Conservation (phyloP, 2,113 vertebrate genomes). For the Osmerus mordax region DNA sequence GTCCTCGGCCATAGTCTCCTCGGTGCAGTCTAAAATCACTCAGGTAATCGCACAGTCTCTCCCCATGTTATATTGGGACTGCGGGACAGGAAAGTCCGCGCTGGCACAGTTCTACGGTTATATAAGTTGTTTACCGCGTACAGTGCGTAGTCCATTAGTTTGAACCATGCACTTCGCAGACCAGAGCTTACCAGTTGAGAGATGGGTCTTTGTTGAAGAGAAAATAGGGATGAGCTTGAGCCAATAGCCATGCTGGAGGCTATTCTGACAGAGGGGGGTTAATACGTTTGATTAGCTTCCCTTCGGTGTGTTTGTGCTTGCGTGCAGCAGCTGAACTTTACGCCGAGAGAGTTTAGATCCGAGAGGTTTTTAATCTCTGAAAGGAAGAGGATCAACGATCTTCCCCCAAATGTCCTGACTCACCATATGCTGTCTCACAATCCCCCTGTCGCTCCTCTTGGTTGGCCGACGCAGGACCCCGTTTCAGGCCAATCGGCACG, state of each 20-base stretch:
- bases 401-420: not conserved
- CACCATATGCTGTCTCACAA: not conserved
- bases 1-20: slow-evolving; percentile 91
- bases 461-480: not conserved
- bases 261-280: too few relatives aligned
- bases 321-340: not conserved
- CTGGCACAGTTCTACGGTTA: not conserved
- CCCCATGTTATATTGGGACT: slow-evolving; percentile 1
- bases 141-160: too few relatives aligned
- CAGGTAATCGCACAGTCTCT: slow-evolving; percentile 77
- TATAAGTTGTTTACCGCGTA: too few relatives aligned
- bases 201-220: too few relatives aligned
- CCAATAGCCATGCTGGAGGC: too few relatives aligned
- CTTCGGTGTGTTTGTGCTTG: not conserved
- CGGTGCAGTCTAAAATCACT: slow-evolving; percentile 98
- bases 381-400: not conserved
- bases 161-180: too few relatives aligned
- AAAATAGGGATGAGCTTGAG: not conserved
- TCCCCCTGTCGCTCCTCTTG: not conserved
- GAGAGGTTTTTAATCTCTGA: not conserved
- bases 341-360: not conserved
- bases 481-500: too few relatives aligned
- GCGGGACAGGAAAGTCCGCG: not conserved
- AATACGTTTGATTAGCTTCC: too few relatives aligned
- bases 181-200: too few relatives aligned